These are phyloP conservation scores for Heliconius aoede DNA, from an alignment of 2,888 invertebrate genomes.

Conservation along the genomic window DNA sequence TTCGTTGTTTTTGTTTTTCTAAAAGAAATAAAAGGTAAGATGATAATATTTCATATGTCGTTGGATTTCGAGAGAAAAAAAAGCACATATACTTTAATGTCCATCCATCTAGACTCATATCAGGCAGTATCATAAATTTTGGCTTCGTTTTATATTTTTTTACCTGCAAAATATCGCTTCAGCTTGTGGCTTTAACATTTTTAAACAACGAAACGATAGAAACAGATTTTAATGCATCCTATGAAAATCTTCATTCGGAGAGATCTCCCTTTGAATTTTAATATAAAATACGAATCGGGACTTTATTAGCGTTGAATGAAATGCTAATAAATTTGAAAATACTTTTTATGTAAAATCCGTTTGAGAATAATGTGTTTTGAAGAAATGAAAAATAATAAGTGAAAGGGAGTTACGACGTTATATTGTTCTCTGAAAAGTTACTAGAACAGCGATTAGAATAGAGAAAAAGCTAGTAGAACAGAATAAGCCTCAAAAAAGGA, in stretches of 20 bases:
- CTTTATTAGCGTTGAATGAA: constrained; percentile 78
- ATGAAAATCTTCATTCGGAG: constrained; percentile 80
- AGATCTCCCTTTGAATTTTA: constrained; percentile 79
- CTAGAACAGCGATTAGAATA: too few species aligned
- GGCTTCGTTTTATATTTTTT: too few species aligned
- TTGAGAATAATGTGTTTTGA: constrained; percentile 36
- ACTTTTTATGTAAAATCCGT: constrained; percentile 55
- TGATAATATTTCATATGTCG: too few species aligned
- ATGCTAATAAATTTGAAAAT: constrained; percentile 73
- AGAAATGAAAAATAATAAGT: constrained; percentile 28
- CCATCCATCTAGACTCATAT: too few species aligned
- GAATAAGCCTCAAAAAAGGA: too few species aligned
- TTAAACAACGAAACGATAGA: constrained; percentile 67
- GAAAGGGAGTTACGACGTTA: constrained; percentile 14
- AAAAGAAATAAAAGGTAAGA: too few species aligned
- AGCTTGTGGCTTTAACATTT: constrained; percentile 47
- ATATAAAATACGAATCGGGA: constrained; percentile 77
- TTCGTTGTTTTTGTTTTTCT: too few species aligned
- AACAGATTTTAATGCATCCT: constrained; percentile 83
- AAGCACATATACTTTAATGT: too few species aligned
- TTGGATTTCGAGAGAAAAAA: too few species aligned
- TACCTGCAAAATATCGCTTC: constrained; percentile 26
- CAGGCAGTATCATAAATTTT: too few species aligned
- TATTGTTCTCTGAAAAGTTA: too few species aligned
- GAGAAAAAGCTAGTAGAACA: too few species aligned